phyloP scores from a whole-genome alignment of 2,113 vertebrate species.

The Maccullochella peelii region DNA sequence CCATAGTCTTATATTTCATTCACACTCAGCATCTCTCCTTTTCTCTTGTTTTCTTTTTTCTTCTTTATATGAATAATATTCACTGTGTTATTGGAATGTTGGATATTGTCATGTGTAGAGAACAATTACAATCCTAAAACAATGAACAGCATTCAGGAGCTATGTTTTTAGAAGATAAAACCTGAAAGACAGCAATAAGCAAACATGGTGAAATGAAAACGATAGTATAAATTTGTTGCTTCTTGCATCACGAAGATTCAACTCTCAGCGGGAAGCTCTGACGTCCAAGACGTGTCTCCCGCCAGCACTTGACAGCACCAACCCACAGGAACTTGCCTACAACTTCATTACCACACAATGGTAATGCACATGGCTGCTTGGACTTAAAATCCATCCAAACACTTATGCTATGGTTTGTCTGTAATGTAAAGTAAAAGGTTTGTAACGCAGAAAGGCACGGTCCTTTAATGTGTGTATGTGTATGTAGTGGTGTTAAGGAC shows the following conservation, averaged over 20 bases:
- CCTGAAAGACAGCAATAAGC: background rate
- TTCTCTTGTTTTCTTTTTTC: background rate
- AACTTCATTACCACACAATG: background rate
- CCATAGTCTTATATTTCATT: background rate
- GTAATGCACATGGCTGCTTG: slow-evolving; percentile 13
- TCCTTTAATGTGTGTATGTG: slow-evolving; percentile 20
- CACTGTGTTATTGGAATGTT: background rate
- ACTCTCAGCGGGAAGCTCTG: background rate
- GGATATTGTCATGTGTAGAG: no score
- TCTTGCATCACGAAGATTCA: background rate
- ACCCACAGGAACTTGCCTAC: slow-evolving; percentile 7
- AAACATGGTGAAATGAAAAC: background rate
- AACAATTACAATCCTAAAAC: background rate
- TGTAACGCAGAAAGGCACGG: slow-evolving; percentile 11
- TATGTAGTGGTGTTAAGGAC: slow-evolving; percentile 28
- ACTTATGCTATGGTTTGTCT: slow-evolving; percentile 6
- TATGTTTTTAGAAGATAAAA: background rate
- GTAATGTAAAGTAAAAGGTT: slow-evolving; percentile 22
- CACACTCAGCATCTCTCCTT: background rate
- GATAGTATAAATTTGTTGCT: background rate
- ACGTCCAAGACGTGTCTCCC: background rate
- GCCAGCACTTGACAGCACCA: slow-evolving; percentile 13
- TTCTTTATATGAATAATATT: background rate
- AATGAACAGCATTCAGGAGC: background rate
- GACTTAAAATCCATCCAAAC: slow-evolving; percentile 31